Evolutionary conservation across 92 coral and sea anemone species (phyloP), one percentile per base, ranked within the genome.

Genomic region (Bergia puertoricense): DNA sequence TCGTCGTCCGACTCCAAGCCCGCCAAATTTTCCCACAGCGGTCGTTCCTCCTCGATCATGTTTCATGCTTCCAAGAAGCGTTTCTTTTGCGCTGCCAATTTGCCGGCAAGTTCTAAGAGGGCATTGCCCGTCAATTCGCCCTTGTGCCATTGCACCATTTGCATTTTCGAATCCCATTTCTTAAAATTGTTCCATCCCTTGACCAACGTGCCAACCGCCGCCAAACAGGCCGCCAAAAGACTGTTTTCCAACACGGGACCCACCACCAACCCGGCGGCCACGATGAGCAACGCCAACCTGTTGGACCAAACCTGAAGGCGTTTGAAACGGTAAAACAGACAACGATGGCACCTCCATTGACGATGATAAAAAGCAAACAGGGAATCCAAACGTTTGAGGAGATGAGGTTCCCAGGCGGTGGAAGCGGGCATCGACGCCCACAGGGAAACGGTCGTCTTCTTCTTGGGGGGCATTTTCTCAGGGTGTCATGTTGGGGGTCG

Each of bases 171-270:
- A 0, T 3, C 66, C 20, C 66, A 57, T 11, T 11, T 11, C 20
- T 16, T 11, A 11, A 57, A 57, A 1, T 57, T 6, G 20, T 11
- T 57, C 89, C 89, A 87, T 16, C 89, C 78, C 45, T 87, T 87
- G 23, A 78, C 38, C 23, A 87, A 54, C 0, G 51, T 37, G 0
- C 78, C 85, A 9, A 16, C 42, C 10, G 85, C 85, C 0, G 78
- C 50, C 2, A 87, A 30, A 2, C 77, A 39, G 46, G 67, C 44
- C 11, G 20, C 77, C 22, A 65, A 3, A 4, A 87, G 0, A 41
- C 66, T 78, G 48, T 65, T 78, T 42, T 87, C 20, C 38, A 78
- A 44, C 7, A 87, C 8, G 20, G 85, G 45, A 0, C 84, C 89
- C 7, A 65, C 77, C 0, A 77, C 9, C 41, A 87, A 15, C 13